Percentiles rank a stretch among this genome's conserved stretches.
These are phyloP conservation scores for Andrena bicolor DNA, from an alignment of 2,888 invertebrate species.

Conservation along the genomic window DNA sequence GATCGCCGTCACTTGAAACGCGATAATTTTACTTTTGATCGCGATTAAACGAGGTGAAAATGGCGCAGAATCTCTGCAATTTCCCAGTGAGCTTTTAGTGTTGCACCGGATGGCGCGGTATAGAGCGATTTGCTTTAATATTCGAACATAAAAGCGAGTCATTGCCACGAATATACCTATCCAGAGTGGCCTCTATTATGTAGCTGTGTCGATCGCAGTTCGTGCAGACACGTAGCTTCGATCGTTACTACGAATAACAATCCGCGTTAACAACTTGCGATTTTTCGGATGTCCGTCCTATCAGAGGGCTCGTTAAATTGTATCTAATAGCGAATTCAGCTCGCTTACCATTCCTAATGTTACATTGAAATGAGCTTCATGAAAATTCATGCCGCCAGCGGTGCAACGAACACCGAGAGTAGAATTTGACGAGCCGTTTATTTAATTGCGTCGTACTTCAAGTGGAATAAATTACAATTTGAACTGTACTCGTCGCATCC, in stretches of 20 bases:
- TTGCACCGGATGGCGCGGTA: background rate
- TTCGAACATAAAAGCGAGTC: constrained; percentile 19
- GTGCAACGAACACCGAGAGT: background rate
- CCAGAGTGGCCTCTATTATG: constrained; percentile 1
- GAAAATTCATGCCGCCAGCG: constrained; percentile 24
- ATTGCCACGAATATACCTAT: background rate
- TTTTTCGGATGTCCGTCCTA: background rate
- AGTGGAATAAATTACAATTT: background rate
- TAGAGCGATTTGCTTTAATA: constrained; percentile 21
- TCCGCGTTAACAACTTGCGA: background rate
- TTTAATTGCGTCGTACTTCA: too few species aligned
- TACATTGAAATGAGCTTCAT: constrained; percentile 16
- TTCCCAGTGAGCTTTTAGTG: background rate
- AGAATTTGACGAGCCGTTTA: constrained; percentile 31
- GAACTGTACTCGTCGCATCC: too few species aligned
- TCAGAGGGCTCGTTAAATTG: constrained; percentile 15
- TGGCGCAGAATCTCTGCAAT: background rate
- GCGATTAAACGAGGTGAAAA: constrained; percentile 1
- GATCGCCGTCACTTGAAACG: background rate
- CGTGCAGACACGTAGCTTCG: background rate
- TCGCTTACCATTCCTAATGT: background rate
- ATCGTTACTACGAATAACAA: background rate
- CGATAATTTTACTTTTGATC: constrained; percentile 11
- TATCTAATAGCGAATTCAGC: background rate
- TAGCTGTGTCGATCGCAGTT: background rate